Evolutionary conservation across 2,888 invertebrate species (phyloP), one percentile per base, ranked within the genome.

Genomic region (Andrena praecox): DNA sequence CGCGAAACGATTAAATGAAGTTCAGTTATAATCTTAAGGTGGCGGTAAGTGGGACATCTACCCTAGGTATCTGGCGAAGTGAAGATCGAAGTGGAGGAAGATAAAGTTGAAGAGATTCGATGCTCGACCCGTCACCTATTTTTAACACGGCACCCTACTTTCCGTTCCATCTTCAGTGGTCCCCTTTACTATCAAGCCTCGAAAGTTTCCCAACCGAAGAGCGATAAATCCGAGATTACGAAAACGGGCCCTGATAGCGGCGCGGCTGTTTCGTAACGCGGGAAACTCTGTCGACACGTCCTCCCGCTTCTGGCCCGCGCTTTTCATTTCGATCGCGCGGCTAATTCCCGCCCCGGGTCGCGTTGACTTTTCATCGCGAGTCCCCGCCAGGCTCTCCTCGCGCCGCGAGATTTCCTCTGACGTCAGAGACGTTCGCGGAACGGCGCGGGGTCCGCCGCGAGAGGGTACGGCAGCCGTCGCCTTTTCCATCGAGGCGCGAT

Each of bases 401-500:
- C 10, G 12, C 12, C 42, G 42, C 42, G 16, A 42, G 12, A 42
- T 42, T 42, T 42, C 16, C 12, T 16, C 42, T 12, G 42, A 42
- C 31, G 20, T 63, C n/a, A 7, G 8, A 12, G 62, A 42, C 33
- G 68, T 29, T 42, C 20, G 10, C 4, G 42, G n/a, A 33, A 20
- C 48, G 62, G 7, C n/a, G 29, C 12, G 10, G 10, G 33, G 33
- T 2, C 16, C 42, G n/a, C 27, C n/a, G 5, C 6, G 20, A 50
- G 24, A 20, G 8, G 20, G 20, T 2, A 6, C 12, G 3, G 1
- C 27, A 1, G 2, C 62, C 8, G 12, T 42, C 42, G 35, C 24
- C 31, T 62, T 54, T 29, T 42, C 20, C 68, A 20, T 52, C 69
- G 64, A 24, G 27, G 48, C 20, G 12, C 80, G 50, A 71, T 71